These are phyloP conservation scores for Parauchenoglanis ngamensis DNA, from an alignment of 2,797 vertebrate genomes.

Conservation along the genomic window DNA sequence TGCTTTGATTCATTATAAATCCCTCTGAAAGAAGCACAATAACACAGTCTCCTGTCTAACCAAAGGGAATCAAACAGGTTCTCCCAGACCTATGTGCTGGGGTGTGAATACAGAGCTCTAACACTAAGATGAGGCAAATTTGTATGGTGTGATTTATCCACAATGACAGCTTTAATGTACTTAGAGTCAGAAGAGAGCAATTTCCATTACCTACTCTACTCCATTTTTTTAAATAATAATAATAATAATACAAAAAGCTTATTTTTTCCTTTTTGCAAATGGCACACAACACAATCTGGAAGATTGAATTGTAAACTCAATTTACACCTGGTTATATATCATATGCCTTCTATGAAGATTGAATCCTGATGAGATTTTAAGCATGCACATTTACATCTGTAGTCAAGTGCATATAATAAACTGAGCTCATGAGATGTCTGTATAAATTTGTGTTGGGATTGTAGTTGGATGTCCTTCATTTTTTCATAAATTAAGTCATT, in stretches of 20 bases:
- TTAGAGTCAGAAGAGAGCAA: background rate
- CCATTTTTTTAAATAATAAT: background rate
- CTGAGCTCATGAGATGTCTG: background rate
- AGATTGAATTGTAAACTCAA: background rate
- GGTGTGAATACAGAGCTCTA: background rate
- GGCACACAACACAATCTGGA: too few relatives aligned
- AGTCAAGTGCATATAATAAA: background rate
- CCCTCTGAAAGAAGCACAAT: slow-evolving; percentile 34
- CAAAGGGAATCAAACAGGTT: slow-evolving; percentile 22
- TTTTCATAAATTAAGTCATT: background rate
- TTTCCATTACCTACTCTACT: slow-evolving; percentile 3
- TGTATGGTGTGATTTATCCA: background rate
- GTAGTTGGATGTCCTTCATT: background rate
- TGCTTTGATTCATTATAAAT: slow-evolving; percentile 48
- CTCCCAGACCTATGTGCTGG: background rate
- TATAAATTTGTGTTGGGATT: background rate
- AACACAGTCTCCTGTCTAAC: slow-evolving; percentile 26
- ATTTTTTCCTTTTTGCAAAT: too few relatives aligned
- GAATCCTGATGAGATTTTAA: background rate
- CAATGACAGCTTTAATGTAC: slow-evolving; percentile 1
- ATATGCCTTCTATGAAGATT: background rate
- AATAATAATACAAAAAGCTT: too few relatives aligned
- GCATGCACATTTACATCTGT: background rate
- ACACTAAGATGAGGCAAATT: background rate
- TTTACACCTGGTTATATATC: slow-evolving; percentile 3